Evolutionary conservation across 2,797 vertebrate species (phyloP), one percentile per base, ranked within the genome.

Genomic region (Takifugu ocellatus): DNA sequence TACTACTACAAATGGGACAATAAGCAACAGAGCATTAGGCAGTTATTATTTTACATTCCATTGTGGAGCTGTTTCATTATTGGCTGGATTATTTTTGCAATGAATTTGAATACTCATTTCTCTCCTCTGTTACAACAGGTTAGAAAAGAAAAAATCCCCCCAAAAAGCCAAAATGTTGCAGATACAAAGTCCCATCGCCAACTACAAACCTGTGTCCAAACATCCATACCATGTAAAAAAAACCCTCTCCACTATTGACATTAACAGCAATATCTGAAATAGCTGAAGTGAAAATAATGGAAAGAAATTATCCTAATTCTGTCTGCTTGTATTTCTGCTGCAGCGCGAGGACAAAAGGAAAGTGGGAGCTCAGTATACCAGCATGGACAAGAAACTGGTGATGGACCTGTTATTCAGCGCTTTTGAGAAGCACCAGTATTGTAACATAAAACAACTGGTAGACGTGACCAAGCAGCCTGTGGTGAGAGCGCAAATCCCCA

Each of bases 401-500:
- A 57, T 98, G 89, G 96, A 99, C 74, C 98, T 99, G 95, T 87
- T 99, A 21, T 99, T 99, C 78, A 98, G 96, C 43, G 97, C 97
- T 51, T 99, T 99, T 88, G 97, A 99, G 84, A 99, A 99, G 68
- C 97, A 99, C 72, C 97, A 99, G 58, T 99, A 92, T 87, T 99
- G 99, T 79, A 99, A 99, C 83, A 97, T 98, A 83, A 99, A 97
- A 86, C 96, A 99, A 75, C 87, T 99, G 54, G 97, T 99, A 87
- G 96, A 99, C 60, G 98, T 99, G 87, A 99, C 97, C 66, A 98
- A 99, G 71, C 96, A 99, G 68, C 97, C 97, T 0, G 95, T 99
- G 95, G 97, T 99, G 90, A 58, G 96, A 70, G 47, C 0, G 9
- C 15, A 61, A 54, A 29, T 27, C 89, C 24, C 11, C 29, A 36